phyloP scores from a whole-genome alignment of 1,140 invertebrate genomes.

The Vollenhovia emeryi region DNA sequence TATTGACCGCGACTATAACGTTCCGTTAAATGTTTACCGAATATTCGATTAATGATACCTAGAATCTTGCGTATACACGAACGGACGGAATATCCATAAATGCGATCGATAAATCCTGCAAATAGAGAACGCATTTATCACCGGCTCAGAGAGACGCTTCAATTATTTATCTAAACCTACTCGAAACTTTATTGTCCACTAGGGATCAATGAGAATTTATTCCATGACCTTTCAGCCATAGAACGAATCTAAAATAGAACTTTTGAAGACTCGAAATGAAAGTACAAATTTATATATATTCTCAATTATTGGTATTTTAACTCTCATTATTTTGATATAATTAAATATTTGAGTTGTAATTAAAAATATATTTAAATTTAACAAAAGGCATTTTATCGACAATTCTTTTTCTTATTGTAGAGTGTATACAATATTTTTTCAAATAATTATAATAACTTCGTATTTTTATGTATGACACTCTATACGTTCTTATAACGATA shows the following conservation, averaged over 20 bases:
- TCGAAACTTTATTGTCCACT: not conserved
- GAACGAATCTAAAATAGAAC: not conserved
- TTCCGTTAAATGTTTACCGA: slow-evolving; percentile 22
- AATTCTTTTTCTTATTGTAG: not conserved
- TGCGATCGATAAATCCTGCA: not conserved
- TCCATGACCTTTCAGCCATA: not conserved
- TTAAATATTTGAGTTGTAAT: not conserved
- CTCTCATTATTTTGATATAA: not conserved
- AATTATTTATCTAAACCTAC: not conserved
- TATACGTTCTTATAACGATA: not conserved
- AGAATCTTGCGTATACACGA: not conserved
- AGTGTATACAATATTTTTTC: not conserved
- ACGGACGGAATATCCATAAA: not conserved
- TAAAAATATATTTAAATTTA: not conserved
- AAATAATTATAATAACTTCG: not conserved
- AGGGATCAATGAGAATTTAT: not conserved
- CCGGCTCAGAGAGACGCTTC: not conserved
- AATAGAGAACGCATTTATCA: not conserved
- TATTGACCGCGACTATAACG: not conserved
- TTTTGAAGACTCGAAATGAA: not conserved
- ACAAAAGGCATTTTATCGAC: not conserved
- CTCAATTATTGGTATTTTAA: not conserved
- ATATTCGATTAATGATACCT: slow-evolving; percentile 31
- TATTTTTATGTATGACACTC: not conserved
- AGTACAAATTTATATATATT: not conserved